A percentile compares a stretch with the other conserved stretches of the same genome.
These are phyloP conservation scores for Heptranchias perlo DNA, from an alignment of 2,113 vertebrate species.

Conservation along the genomic window DNA sequence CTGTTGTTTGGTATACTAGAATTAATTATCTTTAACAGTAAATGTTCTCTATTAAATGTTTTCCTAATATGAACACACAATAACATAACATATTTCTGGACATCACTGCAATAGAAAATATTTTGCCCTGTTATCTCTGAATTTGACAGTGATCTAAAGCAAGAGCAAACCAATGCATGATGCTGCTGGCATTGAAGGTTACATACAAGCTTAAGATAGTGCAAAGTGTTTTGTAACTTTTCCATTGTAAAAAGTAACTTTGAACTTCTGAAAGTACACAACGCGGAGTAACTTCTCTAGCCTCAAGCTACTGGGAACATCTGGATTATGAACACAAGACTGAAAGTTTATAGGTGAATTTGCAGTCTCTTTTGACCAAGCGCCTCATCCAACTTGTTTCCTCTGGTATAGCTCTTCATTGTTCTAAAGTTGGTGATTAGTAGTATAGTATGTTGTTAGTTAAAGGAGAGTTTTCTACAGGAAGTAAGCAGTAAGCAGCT, in stretches of 20 bases:
- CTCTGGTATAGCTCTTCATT: neutral
- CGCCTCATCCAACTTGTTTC: neutral
- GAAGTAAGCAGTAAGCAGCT: neutral
- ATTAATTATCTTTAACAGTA: neutral
- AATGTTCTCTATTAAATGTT: neutral
- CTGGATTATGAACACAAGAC: neutral
- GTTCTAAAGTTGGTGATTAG: neutral
- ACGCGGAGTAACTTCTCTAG: neutral
- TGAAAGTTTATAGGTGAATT: neutral
- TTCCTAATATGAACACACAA: neutral
- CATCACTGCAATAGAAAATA: neutral
- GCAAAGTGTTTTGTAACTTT: neutral
- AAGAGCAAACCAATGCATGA: neutral
- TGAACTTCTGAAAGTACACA: constrained; percentile 9
- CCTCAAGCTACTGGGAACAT: neutral
- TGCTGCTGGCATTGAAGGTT: neutral
- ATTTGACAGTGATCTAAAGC: neutral
- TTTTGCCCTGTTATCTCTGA: neutral
- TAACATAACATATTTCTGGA: neutral
- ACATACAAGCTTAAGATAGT: neutral
- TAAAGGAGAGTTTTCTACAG: neutral
- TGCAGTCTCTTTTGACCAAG: neutral
- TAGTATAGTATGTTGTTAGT: neutral
- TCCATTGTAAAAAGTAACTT: constrained; percentile 10
- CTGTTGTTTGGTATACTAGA: neutral